A percentile compares a stretch with the other conserved stretches of the same genome.
These are phyloP conservation scores for Drosophila nr. perissopoda DNA, from an alignment of 2,888 invertebrate genomes.

Conservation along the genomic window DNA sequence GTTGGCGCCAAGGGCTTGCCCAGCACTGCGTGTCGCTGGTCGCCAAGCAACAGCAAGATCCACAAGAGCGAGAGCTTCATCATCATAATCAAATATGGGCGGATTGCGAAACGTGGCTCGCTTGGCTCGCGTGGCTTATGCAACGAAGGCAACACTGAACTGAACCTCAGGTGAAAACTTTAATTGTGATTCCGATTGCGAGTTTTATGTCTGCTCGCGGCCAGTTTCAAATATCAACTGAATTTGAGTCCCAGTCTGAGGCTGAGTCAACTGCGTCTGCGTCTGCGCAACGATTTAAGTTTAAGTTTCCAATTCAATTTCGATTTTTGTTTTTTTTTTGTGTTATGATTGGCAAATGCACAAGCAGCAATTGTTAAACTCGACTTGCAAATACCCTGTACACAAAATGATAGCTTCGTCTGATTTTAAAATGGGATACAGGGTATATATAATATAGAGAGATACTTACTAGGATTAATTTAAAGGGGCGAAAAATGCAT, in stretches of 20 bases:
- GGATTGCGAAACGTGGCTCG: slow-evolving; percentile 40
- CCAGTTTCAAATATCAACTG: slow-evolving; percentile 67
- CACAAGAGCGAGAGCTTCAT: slow-evolving; percentile 13
- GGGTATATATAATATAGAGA: background rate
- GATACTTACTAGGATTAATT: background rate
- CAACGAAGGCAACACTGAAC: slow-evolving; percentile 35
- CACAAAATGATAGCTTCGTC: background rate
- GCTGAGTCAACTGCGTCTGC: slow-evolving; percentile 57
- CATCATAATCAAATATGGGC: slow-evolving; percentile 7
- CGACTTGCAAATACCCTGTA: background rate
- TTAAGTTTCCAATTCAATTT: slow-evolving; percentile 17
- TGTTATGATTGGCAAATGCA: slow-evolving; percentile 41
- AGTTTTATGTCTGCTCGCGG: slow-evolving; percentile 44
- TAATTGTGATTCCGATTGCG: slow-evolving; percentile 1
- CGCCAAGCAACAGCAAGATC: background rate
- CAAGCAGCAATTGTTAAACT: background rate
- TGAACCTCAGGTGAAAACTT: slow-evolving; percentile 6
- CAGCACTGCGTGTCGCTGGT: slow-evolving; percentile 10
- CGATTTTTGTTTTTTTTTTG: slow-evolving; percentile 40
- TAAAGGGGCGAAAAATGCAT: background rate
- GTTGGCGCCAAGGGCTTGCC: slow-evolving; percentile 62
- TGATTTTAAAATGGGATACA: background rate
- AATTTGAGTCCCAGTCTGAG: slow-evolving; percentile 16
- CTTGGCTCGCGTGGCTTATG: slow-evolving; percentile 27
- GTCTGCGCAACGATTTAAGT: slow-evolving; percentile 71